Conservation (phyloP, 2,797 vertebrate species). For the Lacerta agilis region DNA sequence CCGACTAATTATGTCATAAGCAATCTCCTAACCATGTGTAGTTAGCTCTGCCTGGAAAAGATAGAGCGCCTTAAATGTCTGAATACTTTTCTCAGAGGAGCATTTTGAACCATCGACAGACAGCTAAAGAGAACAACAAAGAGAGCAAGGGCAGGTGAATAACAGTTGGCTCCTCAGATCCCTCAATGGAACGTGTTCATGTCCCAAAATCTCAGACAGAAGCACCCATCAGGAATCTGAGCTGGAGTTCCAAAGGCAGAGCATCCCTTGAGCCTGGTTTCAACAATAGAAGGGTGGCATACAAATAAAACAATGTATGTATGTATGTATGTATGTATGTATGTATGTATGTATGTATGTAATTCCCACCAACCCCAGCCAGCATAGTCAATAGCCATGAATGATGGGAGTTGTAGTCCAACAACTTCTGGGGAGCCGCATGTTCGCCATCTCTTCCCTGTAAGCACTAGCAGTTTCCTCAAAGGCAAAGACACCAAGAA, state of each 20-base stretch:
- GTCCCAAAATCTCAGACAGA: background rate
- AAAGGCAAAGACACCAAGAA: background rate
- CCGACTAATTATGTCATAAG: conserved; percentile 62
- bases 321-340: no score
- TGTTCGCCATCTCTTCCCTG: background rate
- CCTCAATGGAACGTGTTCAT: background rate
- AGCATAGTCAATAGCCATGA: no score
- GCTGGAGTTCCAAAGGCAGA: no score
- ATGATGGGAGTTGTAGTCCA: no score
- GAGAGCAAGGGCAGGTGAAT: background rate
- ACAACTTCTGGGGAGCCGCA: background rate
- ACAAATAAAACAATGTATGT: no score
- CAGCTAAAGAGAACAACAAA: background rate
- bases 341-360: no score
- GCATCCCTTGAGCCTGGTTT: no score
- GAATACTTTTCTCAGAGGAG: background rate
- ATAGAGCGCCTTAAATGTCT: background rate
- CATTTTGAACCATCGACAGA: background rate
- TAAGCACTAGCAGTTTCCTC: background rate
- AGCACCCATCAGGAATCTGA: background rate
- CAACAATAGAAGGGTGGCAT: background rate
- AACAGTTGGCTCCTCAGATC: background rate
- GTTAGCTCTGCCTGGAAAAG: conserved; percentile 39
- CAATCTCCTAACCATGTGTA: conserved; percentile 50
- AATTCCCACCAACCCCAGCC: no score